Percentiles rank a stretch among this genome's conserved stretches.
phyloP scores from a whole-genome alignment of 2,888 invertebrate species.

The Mythimna impura region DNA sequence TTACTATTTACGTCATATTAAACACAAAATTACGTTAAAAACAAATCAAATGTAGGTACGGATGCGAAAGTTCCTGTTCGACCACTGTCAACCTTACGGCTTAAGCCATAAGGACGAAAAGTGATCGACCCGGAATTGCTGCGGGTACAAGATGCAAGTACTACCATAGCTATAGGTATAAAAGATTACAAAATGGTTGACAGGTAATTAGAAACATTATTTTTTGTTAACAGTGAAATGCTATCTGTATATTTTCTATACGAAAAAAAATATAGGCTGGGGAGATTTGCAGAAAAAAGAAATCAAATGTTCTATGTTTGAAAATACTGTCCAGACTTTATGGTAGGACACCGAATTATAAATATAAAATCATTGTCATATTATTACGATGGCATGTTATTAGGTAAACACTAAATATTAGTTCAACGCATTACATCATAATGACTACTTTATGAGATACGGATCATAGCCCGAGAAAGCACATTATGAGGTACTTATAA shows the following conservation, averaged over 20 bases:
- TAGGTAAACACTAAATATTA: constrained; percentile 1
- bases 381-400: not conserved
- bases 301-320: not conserved
- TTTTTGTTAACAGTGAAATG: not conserved
- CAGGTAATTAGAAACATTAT: not conserved
- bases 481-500: constrained; percentile 23
- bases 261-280: not conserved
- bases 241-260: too few species aligned
- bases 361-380: constrained; percentile 1
- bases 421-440: constrained; percentile 16
- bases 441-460: constrained; percentile 53
- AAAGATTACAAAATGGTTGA: not conserved
- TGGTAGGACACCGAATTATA: not conserved
- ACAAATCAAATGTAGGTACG: not conserved
- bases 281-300: not conserved
- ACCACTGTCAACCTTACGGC: not conserved
- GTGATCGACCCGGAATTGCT: too few species aligned
- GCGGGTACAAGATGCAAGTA: too few species aligned
- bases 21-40: not conserved
- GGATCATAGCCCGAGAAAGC: constrained; percentile 46
- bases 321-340: not conserved
- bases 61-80: too few species aligned
- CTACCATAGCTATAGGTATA: too few species aligned
- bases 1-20: constrained; percentile 5
- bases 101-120: not conserved